Percentiles rank a stretch among this genome's conserved stretches.
Conservation (phyloP, 2,888 invertebrate species). For the Orthosia cruda region DNA sequence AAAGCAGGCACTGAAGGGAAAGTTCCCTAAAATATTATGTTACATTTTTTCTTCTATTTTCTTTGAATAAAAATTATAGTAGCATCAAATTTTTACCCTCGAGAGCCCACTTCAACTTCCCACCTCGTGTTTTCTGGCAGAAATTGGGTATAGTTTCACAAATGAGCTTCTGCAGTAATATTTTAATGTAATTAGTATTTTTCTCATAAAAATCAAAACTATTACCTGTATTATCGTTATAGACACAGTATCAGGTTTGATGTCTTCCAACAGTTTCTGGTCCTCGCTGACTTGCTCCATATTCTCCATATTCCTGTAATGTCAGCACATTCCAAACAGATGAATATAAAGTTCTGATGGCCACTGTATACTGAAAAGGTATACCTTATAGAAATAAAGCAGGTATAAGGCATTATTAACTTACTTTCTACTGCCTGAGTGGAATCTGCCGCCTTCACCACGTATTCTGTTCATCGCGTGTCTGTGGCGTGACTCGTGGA, state of each 20-base stretch:
- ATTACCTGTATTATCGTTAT: constrained; percentile 88
- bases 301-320: constrained; percentile 79
- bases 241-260: constrained; percentile 88
- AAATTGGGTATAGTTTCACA: background rate
- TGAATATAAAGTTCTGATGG: constrained; percentile 43
- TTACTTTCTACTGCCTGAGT: constrained; percentile 93
- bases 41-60: background rate
- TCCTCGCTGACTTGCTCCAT: constrained; percentile 74
- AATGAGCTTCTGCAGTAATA: too few relatives aligned
- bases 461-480: constrained; percentile 99
- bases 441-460: constrained; percentile 99
- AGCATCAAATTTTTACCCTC: too few relatives aligned
- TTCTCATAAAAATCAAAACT: constrained; percentile 27
- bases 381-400: background rate
- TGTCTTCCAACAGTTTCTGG: constrained; percentile 82
- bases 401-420: constrained; percentile 61
- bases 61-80: too few relatives aligned
- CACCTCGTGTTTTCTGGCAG: background rate
- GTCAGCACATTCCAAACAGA: constrained; percentile 57
- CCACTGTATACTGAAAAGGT: background rate
- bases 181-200: background rate
- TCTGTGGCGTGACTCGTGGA: constrained; percentile 99
- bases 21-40: background rate
- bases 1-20: background rate
- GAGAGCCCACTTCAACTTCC: background rate